Evolutionary conservation across 2,797 vertebrate species (phyloP), one percentile per base, ranked within the genome.

Genomic region (Emydoidea blandingii): DNA sequence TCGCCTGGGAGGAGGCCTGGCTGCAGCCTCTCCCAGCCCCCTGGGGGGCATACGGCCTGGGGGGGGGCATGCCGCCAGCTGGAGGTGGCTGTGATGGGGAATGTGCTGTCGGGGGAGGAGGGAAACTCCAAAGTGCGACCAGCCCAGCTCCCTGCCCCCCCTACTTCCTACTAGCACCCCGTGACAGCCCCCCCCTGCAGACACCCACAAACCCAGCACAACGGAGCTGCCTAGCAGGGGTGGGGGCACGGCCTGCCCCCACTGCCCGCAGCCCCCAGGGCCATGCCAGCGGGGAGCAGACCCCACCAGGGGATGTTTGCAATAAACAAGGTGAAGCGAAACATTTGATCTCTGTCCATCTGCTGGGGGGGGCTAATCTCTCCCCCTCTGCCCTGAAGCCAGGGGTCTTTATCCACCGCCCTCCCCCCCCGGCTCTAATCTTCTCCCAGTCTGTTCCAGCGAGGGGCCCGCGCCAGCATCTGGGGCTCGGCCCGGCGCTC

Each of bases 311-410:
- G 37, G 57, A 62, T 8, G 14, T 53, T 74, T 23, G 68, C 44
- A 50, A 56, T 41, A 57, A 81, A 82, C 79, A 81, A 53, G 3
- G 34, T 11, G n/a, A 65, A 31, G 76, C 18, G 11, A 65, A 79
- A 68, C 23, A 47, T 23, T 56, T 59, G 12, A 76, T 54, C 52
- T 56, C 44, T 8, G 16, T 83, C 78, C 89, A 86, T 81, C 82
- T 86, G 78, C 78, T 52, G 59, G 76, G 74, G 44, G 44, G 23
- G n/a, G 10, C n/a, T 72, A 50, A 95, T 97, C 95, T 93, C 97
- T 88, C 82, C 91, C 96, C 91, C 89, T 91, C 89, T 93, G 74
- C 68, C 88, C 81, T 59, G 57, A 84, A 47, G 23, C 76, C 82
- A 19, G 65, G 57, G 52, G 56, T 72, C 88, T 82, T 68, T 72